phyloP scores from a whole-genome alignment of 2,888 invertebrate species.

The Leucoma salicis region DNA sequence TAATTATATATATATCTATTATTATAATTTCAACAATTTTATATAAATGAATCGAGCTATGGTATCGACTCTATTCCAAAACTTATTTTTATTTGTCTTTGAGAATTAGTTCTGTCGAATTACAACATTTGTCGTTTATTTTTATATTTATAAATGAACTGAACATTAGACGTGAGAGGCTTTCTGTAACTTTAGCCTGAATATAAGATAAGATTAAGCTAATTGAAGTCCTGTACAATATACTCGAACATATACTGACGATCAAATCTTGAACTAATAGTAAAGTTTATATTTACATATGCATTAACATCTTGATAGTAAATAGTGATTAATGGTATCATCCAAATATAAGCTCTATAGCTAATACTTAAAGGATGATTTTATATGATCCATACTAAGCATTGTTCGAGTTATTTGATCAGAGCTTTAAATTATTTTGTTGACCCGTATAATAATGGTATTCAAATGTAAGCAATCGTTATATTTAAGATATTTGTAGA shows the following conservation, averaged over 20 bases:
- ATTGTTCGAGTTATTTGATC: neutral
- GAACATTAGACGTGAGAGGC: neutral
- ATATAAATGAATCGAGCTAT: slow-evolving; percentile 2
- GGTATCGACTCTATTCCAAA: slow-evolving; percentile 21
- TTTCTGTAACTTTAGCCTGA: neutral
- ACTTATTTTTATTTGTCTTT: neutral
- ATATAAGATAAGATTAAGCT: neutral
- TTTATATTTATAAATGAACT: neutral
- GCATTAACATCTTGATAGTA: neutral
- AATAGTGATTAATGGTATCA: neutral
- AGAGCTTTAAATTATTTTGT: slow-evolving; percentile 7
- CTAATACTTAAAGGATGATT: neutral
- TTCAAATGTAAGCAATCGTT: slow-evolving; percentile 37
- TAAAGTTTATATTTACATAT: neutral
- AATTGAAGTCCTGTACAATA: neutral
- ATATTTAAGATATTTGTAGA: slow-evolving; percentile 31
- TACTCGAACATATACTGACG: neutral
- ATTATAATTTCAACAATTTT: too few species aligned
- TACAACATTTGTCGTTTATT: slow-evolving; percentile 6
- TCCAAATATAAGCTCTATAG: neutral
- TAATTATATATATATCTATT: neutral
- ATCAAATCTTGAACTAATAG: neutral
- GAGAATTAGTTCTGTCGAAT: slow-evolving; percentile 6
- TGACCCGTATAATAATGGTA: slow-evolving; percentile 24
- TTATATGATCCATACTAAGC: neutral